phyloP scores from a whole-genome alignment of 2,113 vertebrate species.

The Pica pica region DNA sequence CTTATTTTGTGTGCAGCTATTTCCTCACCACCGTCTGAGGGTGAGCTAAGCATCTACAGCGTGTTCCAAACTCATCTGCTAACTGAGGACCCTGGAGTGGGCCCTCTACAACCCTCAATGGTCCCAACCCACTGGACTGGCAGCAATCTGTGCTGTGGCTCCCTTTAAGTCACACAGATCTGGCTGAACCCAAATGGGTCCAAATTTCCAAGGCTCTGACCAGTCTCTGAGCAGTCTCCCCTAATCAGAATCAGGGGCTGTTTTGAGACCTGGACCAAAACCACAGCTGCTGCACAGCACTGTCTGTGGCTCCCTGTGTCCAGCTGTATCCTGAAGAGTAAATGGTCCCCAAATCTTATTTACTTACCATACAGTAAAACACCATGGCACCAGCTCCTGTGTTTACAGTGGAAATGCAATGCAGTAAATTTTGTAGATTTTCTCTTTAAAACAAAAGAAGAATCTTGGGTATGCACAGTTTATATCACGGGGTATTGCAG shows the following conservation, averaged over 20 bases:
- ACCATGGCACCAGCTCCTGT: slow-evolving; percentile 64
- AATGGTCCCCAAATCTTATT: neutral
- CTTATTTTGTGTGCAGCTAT: neutral
- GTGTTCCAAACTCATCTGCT: neutral
- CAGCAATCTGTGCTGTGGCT: neutral
- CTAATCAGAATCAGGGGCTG: neutral
- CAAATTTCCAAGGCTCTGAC: neutral
- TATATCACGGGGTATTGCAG: neutral
- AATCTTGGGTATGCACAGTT: slow-evolving; percentile 47
- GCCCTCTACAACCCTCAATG: neutral
- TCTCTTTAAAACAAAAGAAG: slow-evolving; percentile 63
- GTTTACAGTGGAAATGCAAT: slow-evolving; percentile 79
- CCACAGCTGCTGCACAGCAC: neutral
- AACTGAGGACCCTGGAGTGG: neutral
- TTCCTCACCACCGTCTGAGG: neutral
- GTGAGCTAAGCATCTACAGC: neutral
- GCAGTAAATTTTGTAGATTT: slow-evolving; percentile 60
- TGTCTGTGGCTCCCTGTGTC: neutral
- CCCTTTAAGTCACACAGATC: neutral
- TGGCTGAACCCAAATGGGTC: neutral
- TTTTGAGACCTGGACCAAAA: neutral
- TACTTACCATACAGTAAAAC: slow-evolving; percentile 72
- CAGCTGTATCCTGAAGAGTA: neutral
- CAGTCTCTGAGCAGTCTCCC: neutral
- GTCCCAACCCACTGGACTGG: neutral